Evolutionary conservation across 2,797 vertebrate species (phyloP).

Genomic region (Lophotriccus pileatus): DNA sequence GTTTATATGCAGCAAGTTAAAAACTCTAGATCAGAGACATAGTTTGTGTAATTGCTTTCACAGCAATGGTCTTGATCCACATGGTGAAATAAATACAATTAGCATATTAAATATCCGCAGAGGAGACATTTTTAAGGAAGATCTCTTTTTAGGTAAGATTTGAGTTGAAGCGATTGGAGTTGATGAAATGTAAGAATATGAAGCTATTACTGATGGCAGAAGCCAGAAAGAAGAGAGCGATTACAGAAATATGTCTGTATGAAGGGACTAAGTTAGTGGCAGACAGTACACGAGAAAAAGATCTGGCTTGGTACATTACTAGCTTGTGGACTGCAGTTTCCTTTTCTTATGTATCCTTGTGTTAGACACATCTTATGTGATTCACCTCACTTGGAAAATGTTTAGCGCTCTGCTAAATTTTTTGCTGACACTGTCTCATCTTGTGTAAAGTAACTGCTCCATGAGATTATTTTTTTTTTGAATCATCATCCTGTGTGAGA

Average conservation of each 20-base stretch:
- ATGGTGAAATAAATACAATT: background rate
- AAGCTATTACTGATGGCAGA: background rate
- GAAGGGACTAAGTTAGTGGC: background rate
- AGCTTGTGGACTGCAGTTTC: background rate
- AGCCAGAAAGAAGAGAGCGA: background rate
- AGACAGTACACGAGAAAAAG: background rate
- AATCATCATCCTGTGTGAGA: background rate
- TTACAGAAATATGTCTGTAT: background rate
- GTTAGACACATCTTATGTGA: background rate
- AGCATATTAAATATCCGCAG: background rate
- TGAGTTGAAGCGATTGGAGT: background rate
- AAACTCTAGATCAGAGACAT: background rate
- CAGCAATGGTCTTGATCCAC: background rate
- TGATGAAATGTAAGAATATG: background rate
- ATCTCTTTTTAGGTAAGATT: background rate
- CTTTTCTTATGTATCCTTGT: background rate
- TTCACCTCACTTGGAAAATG: background rate
- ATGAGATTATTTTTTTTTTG: background rate
- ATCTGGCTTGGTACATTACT: background rate
- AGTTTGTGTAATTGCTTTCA: background rate
- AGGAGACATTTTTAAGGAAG: background rate
- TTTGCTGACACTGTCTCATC: conserved; percentile 1
- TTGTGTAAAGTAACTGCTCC: background rate
- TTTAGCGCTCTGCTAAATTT: background rate
- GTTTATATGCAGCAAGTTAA: background rate